Conservation (phyloP, 2,797 vertebrate species). For the Gymnocypris eckloni region DNA sequence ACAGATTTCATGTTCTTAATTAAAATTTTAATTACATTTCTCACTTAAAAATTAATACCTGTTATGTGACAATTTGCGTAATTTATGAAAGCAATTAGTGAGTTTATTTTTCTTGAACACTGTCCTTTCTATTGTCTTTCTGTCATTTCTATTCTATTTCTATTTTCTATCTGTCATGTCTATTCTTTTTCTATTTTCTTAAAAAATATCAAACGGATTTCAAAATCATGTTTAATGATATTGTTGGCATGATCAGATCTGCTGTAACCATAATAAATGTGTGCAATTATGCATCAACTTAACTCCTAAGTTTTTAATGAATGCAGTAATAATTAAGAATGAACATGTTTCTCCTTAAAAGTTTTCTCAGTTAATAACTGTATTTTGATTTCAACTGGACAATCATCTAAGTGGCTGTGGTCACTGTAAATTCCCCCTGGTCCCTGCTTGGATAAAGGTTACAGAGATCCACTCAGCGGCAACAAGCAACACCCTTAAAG, state of each 20-base stretch:
- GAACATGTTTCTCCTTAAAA: not conserved
- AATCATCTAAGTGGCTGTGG: constrained; percentile 8
- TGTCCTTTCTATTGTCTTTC: too few species aligned
- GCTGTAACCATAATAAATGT: not conserved
- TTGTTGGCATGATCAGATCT: constrained; percentile 25
- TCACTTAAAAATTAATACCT: not conserved
- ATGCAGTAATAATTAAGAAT: not conserved
- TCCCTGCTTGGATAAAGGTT: constrained; percentile 37
- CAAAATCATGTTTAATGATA: not conserved
- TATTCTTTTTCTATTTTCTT: not conserved
- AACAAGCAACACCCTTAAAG: constrained; percentile 45
- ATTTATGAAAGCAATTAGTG: not conserved
- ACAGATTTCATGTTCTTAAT: not conserved
- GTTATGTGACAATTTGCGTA: not conserved
- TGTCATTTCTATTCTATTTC: not conserved
- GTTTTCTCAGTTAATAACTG: not conserved
- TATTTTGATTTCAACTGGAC: constrained; percentile 19
- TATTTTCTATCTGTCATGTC: not conserved
- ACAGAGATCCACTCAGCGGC: constrained; percentile 43
- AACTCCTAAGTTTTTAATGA: not conserved
- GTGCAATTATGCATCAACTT: not conserved
- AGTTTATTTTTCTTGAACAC: not conserved
- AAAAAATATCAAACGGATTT: not conserved
- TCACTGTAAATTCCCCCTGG: constrained; percentile 20
- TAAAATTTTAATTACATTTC: not conserved